Percentiles rank a stretch among this genome's conserved stretches.
Conservation (phyloP, 64 coral and sea anemone genomes). For the Actinia equina region DNA sequence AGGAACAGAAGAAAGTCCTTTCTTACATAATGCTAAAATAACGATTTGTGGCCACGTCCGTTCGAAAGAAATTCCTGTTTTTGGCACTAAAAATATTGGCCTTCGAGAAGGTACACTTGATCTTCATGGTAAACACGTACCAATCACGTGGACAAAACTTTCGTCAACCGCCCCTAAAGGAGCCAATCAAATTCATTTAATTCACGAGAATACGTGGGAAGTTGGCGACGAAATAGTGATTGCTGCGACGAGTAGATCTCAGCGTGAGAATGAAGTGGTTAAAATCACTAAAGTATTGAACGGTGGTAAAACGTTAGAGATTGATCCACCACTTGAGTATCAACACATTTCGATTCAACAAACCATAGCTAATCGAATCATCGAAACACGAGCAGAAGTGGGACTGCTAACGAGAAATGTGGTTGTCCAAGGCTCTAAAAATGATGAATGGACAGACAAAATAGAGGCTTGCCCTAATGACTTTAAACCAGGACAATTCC, state of each 20-base stretch:
- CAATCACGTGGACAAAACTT: conserved; percentile 85
- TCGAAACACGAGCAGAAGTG: conserved; percentile 89
- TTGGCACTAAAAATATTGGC: conserved; percentile 73
- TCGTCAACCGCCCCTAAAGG: conserved; percentile 53
- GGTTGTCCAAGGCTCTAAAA: conserved; percentile 54
- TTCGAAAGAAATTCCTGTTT: conserved; percentile 86
- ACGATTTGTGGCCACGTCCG: conserved; percentile 88
- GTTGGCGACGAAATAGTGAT: conserved; percentile 67
- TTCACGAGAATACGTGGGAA: conserved; percentile 67
- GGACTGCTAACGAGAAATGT: conserved; percentile 87
- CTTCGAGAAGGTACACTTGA: conserved; percentile 89
- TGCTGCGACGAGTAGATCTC: conserved; percentile 83
- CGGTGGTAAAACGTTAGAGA: conserved; percentile 41
- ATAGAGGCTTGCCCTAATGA: conserved; percentile 64
- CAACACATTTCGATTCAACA: conserved; percentile 82
- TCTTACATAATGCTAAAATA: conserved; percentile 63
- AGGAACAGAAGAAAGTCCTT: conserved; percentile 82
- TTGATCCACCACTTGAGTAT: conserved; percentile 64
- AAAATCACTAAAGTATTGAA: conserved; percentile 54
- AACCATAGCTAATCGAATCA: conserved; percentile 40
- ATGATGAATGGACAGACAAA: conserved; percentile 53
- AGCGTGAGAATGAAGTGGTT: conserved; percentile 76
- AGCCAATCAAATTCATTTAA: conserved; percentile 52
- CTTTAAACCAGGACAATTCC: conserved; percentile 86
- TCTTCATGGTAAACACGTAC: conserved; percentile 89